Conservation (phyloP, 2,797 vertebrate species). For the Enteromius paludinosus region DNA sequence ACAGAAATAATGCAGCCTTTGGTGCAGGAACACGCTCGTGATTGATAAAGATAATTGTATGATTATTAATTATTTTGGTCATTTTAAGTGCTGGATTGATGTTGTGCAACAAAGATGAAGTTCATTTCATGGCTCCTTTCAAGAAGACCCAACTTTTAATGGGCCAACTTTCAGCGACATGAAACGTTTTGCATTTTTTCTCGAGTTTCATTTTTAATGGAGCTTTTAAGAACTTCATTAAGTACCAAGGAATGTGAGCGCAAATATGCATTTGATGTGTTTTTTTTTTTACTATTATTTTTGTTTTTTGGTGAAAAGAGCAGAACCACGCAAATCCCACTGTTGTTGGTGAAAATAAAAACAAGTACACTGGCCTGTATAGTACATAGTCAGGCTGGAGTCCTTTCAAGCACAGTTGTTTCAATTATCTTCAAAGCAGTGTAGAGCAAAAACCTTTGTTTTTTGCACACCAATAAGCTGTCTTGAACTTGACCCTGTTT, state of each 20-base stretch:
- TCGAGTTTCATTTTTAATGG: constrained; percentile 69
- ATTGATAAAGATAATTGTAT: constrained; percentile 53
- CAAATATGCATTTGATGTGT: constrained; percentile 70
- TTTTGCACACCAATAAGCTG: constrained; percentile 72
- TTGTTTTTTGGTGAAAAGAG: constrained; percentile 64
- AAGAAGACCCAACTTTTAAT: constrained; percentile 65
- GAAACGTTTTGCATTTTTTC: constrained; percentile 59
- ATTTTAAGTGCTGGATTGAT: constrained; percentile 54
- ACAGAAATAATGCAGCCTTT: constrained; percentile 41
- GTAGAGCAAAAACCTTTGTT: constrained; percentile 77
- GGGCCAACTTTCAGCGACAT: constrained; percentile 58
- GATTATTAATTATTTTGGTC: constrained; percentile 50
- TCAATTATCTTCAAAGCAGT: constrained; percentile 80
- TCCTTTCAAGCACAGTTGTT: constrained; percentile 76
- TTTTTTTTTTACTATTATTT: constrained; percentile 19
- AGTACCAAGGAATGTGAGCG: constrained; percentile 67
- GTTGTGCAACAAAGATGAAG: constrained; percentile 33
- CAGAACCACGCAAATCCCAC: constrained; percentile 73
- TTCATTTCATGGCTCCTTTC: constrained; percentile 40
- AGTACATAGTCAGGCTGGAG: constrained; percentile 68
- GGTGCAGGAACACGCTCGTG: constrained; percentile 33
- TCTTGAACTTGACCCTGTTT: constrained; percentile 81
- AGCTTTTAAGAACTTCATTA: constrained; percentile 75
- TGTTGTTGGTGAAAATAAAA: constrained; percentile 65
- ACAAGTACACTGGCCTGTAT: constrained; percentile 68